Evolutionary conservation across 1,140 invertebrate species (phyloP), one percentile per base, ranked within the genome.

Genomic region (Grapholita molesta): DNA sequence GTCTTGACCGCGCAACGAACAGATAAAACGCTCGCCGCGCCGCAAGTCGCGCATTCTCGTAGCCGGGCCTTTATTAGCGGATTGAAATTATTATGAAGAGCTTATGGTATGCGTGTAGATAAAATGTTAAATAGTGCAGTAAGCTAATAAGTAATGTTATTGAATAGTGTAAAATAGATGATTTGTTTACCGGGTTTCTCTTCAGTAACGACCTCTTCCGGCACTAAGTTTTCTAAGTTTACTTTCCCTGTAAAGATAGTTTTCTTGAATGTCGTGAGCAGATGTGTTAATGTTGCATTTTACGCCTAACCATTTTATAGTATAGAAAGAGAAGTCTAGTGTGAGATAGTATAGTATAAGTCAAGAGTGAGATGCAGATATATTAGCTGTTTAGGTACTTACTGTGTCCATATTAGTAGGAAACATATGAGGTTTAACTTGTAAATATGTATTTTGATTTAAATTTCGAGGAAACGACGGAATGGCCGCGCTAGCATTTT

Each of bases 241-340:
- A 48, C 6, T 21, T n/a, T 48, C 15, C 8, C 42, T 48, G 42
- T 18, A 48, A 48, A 48, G 5, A 21, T 48, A 48, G 7, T 8
- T 1, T 6, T 2, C 42, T 21, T 21, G 9, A 21, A 21, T 48
- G 7, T 1, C 8, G n/a, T n/a, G n/a, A n/a, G n/a, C n/a, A n/a
- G 1, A 15, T 48, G 3, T 21, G 6, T 48, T 48, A 30, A 18
- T 21, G 7, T 21, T 21, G 0, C 1, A 21, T 3, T 21, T 21
- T 9, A 21, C n/a, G 8, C 0, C 15, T 48, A 48, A 18, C 9
- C 8, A 48, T 64, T 70, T 18, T 70, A 61, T 57, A 35, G 32
- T 15, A n/a, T 48, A 68, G 23, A 38, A 28, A 53, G 66, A 25
- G 64, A 66, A 35, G 65, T 38, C 21, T 68, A 28, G 53, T 15